phyloP scores from a whole-genome alignment of 2,888 invertebrate species.

The Chromoteleia sp. region DNA sequence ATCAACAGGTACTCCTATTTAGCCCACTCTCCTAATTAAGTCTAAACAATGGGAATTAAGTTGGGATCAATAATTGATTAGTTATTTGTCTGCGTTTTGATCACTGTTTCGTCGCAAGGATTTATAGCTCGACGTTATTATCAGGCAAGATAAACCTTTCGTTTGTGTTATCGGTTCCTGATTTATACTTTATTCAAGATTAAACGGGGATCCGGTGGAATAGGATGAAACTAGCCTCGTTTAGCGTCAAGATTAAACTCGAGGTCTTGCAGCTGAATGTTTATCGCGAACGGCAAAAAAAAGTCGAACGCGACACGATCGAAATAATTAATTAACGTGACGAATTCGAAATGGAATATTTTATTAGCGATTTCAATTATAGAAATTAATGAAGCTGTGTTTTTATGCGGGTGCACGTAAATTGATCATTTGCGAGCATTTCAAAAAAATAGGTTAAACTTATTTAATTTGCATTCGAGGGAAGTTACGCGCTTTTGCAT shows the following conservation, averaged over 20 bases:
- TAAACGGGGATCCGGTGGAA: not conserved
- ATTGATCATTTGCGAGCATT: conserved; percentile 25
- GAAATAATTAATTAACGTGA: not conserved
- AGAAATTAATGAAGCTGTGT: not conserved
- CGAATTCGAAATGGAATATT: not conserved
- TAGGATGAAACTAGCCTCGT: not conserved
- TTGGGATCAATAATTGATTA: not conserved
- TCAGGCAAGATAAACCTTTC: no score
- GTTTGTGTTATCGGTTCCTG: no score
- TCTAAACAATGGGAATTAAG: not conserved
- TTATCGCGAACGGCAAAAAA: not conserved
- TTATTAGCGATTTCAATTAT: conserved; percentile 16
- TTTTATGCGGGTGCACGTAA: not conserved
- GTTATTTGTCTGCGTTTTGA: no score
- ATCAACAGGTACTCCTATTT: no score
- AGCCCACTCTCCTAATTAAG: no score
- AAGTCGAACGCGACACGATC: not conserved
- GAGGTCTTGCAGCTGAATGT: not conserved
- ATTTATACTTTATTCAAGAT: no score
- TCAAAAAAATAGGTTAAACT: conserved; percentile 42
- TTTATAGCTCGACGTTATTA: no score
- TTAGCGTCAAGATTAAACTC: not conserved
- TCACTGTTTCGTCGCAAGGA: no score
- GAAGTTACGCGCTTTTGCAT: conserved; percentile 39
- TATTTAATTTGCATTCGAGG: conserved; percentile 43